A percentile compares a stretch with the other conserved stretches of the same genome.
Evolutionary conservation across 2,113 vertebrate genomes (phyloP).

Genomic region (Chunga burmeisteri): DNA sequence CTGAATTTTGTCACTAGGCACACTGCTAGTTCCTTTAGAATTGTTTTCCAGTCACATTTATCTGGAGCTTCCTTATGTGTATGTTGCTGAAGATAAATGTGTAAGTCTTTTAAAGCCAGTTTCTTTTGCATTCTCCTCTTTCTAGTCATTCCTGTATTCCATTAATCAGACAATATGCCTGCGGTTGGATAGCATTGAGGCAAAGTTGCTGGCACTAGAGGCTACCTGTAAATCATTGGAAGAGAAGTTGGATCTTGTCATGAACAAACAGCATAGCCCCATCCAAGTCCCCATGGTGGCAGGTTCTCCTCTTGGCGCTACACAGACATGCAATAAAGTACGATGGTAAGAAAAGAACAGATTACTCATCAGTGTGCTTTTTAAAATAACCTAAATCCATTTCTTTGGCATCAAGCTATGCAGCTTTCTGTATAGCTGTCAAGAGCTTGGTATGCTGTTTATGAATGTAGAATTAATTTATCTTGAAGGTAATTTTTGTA

Average conservation of each 20-base stretch:
- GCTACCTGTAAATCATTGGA: slow-evolving; percentile 91
- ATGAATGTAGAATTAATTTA: neutral
- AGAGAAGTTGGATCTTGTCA: slow-evolving; percentile 90
- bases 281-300: slow-evolving; percentile 99
- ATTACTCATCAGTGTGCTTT: neutral
- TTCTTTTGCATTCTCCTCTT: neutral
- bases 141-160: slow-evolving; percentile 88
- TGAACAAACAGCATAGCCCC: slow-evolving; percentile 89
- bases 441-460: neutral
- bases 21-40: neutral
- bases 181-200: slow-evolving; percentile 93
- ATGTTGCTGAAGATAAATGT: neutral
- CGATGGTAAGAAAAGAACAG: slow-evolving; percentile 82
- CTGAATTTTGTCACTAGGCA: neutral
- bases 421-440: neutral
- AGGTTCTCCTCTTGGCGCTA: slow-evolving; percentile 94
- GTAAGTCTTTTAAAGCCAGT: neutral
- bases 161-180: slow-evolving; percentile 92
- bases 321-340: slow-evolving; percentile 98
- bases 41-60: neutral
- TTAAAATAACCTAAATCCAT: neutral
- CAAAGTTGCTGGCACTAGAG: slow-evolving; percentile 91
- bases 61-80: neutral
- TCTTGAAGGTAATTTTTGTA: neutral
- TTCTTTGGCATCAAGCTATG: neutral